phyloP scores from a whole-genome alignment of 2,113 vertebrate species.

The Ictalurus punctatus region DNA sequence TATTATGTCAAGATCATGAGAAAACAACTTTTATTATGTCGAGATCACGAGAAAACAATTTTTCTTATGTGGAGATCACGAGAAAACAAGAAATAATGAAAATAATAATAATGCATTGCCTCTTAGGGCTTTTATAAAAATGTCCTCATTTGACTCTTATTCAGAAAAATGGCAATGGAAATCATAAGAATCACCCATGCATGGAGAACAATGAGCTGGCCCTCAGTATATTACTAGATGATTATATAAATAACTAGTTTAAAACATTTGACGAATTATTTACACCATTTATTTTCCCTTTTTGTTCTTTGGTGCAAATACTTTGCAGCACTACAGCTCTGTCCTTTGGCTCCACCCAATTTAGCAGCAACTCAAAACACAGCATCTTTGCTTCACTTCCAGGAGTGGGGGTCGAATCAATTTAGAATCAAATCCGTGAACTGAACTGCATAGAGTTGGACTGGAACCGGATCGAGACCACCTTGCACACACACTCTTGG shows the following conservation, averaged over 20 bases:
- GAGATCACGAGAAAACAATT: no score
- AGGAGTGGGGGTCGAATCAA: background rate
- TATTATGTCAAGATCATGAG: no score
- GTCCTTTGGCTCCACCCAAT: no score
- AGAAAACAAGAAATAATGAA: no score
- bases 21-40: no score
- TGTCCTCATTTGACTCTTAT: background rate
- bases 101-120: no score
- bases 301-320: background rate
- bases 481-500: background rate
- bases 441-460: background rate
- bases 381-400: background rate
- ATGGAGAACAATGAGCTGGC: background rate
- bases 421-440: background rate
- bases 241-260: no score
- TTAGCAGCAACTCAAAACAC: background rate
- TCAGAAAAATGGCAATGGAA: background rate
- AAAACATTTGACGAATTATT: no score
- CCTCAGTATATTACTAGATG: background rate
- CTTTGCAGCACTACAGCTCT: no score
- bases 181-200: background rate
- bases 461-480: background rate
- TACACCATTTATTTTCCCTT: background rate
- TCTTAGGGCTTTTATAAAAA: no score
- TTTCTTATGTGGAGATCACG: no score